These are phyloP conservation scores for Nothobranchius kuhntae DNA, from an alignment of 2,113 vertebrate species.

Conservation along the genomic window DNA sequence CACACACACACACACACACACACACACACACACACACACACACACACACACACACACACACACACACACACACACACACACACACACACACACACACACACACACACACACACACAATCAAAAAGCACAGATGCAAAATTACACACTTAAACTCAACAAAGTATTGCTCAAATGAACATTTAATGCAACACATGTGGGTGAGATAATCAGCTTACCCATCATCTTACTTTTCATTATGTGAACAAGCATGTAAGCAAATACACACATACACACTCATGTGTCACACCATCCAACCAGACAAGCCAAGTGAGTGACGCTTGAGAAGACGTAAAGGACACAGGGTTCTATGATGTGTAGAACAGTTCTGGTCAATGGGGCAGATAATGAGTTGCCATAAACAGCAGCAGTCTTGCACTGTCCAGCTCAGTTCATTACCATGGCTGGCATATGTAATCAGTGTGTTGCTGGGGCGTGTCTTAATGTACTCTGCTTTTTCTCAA, in stretches of 20 bases:
- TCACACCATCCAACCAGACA: conserved; percentile 37
- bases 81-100: conserved; percentile 33
- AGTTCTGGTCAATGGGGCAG: conserved; percentile 81
- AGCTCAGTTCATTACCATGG: conserved; percentile 77
- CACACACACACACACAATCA: conserved; percentile 39
- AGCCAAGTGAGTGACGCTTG: conserved; percentile 66
- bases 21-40: conserved; percentile 27
- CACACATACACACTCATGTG: conserved; percentile 3
- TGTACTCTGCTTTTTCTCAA: conserved; percentile 74
- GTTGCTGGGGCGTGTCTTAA: conserved; percentile 79
- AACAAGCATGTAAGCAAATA: conserved; percentile 29
- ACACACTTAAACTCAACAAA: conserved; percentile 45
- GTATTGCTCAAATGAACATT: conserved; percentile 44
- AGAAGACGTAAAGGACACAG: conserved; percentile 75
- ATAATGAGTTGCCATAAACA: conserved; percentile 82
- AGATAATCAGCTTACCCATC: conserved; percentile 62
- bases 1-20: conserved; percentile 25
- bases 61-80: conserved; percentile 38
- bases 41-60: conserved; percentile 35
- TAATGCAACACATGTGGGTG: conserved; percentile 23
- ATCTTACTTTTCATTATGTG: conserved; percentile 58
- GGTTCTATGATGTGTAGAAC: conserved; percentile 76
- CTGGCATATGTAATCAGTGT: conserved; percentile 80
- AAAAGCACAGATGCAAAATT: conserved; percentile 41
- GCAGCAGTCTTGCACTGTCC: conserved; percentile 76